These are phyloP conservation scores for Tragelaphus imberbis DNA, from an alignment of 2,113 vertebrate species.

Conservation along the genomic window DNA sequence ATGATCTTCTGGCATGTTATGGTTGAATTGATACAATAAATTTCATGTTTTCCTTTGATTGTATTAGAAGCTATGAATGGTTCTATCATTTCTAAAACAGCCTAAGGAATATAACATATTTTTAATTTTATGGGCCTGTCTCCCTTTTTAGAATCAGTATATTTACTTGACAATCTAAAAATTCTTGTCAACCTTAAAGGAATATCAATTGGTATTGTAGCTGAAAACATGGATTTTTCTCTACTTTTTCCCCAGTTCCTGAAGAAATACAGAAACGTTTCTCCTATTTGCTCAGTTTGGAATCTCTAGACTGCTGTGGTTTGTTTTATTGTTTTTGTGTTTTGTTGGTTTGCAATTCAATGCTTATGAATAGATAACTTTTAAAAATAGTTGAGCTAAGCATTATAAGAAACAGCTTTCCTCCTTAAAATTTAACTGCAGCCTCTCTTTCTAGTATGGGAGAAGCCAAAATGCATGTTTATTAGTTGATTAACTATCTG, in stretches of 20 bases:
- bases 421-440: neutral
- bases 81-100: slow-evolving; percentile 34
- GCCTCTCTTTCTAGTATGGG: neutral
- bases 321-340: neutral
- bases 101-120: neutral
- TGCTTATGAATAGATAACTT: neutral
- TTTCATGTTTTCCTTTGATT: neutral
- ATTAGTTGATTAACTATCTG: neutral
- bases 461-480: neutral
- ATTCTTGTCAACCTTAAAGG: neutral
- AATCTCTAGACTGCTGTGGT: neutral
- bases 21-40: slow-evolving; percentile 43
- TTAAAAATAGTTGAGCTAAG: neutral
- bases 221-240: neutral
- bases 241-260: neutral
- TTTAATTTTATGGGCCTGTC: slow-evolving; percentile 11
- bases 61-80: slow-evolving; percentile 48
- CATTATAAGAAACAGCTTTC: neutral
- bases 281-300: neutral
- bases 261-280: neutral
- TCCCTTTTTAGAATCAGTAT: slow-evolving; percentile 32
- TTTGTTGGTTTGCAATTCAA: neutral
- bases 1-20: slow-evolving; percentile 18
- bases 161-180: neutral
- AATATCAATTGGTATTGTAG: neutral